Base-by-base conservation (phyloP, 2,888 invertebrate genomes). In the Lasioglossum marginatum region DNA sequence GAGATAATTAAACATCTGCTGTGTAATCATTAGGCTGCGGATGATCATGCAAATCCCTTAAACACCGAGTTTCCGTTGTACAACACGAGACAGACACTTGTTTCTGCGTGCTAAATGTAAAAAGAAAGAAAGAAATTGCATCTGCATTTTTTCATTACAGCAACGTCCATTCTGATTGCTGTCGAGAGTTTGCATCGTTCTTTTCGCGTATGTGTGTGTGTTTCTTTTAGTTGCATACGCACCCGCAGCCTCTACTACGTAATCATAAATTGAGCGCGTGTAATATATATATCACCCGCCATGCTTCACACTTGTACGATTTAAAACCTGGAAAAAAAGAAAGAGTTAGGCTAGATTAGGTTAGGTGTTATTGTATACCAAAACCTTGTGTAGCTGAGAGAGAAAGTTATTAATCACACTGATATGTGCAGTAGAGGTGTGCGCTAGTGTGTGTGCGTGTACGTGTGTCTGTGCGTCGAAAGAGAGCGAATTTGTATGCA, bases 221-320 rank as follows among this genome's bases (percentile, higher is more conserved):
- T 45, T 45, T 6, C 16, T 16, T 63, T 63, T 16, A 14, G 63
- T 63, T 31, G 63, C 63, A 63, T 63, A 63, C 31, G 19, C 37
- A 68, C 10, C 68, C 68, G 68, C 68, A 68, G 68, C 37, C 89
- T 57, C 89, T 57, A 12, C 90, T 57, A 12, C 90, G 79, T 90
- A 89, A 89, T 85, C 77, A 87, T 88, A 80, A 75, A 74, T 90
- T 92, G 90, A 90, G 91, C 88, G 92, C 92, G 92, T 93, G 93
- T 92, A 90, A 92, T 94, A 93, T 94, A 94, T 90, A 94, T 94
- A 94, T 92, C 92, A 94, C 92, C 90, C 90, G 92, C 89, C 89
- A 93, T 91, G 93, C 93, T 94, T 94, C 88, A 91, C 88, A 91
- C 90, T 70, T 92, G 91, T 91, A 90, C 91, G 85, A 92, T 92